These are phyloP conservation scores for Phaethon lepturus DNA, from an alignment of 2,113 vertebrate species.

Conservation along the genomic window DNA sequence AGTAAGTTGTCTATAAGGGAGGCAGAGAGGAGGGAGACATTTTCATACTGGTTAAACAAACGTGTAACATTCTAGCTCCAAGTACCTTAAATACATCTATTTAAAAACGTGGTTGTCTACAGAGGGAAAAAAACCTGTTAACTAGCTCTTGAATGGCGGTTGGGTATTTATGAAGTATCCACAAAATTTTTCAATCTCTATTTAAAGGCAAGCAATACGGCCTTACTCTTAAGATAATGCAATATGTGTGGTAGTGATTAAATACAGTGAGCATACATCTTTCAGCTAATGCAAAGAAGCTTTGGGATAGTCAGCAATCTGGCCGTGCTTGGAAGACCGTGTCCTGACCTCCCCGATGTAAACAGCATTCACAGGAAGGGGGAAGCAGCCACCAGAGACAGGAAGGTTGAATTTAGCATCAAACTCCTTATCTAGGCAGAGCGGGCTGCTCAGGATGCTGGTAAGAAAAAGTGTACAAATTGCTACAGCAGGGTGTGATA, in stretches of 20 bases:
- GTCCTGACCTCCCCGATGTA: neutral
- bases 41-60: neutral
- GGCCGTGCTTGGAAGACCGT: fast-evolving
- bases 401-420: conserved; percentile 62
- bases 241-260: neutral
- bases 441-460: conserved; percentile 24
- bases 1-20: neutral
- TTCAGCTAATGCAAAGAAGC: neutral
- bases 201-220: neutral
- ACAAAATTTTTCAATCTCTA: neutral
- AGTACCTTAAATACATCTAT: neutral
- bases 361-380: conserved; percentile 41
- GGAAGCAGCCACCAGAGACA: conserved; percentile 24
- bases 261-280: neutral
- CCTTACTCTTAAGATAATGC: neutral
- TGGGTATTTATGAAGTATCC: neutral
- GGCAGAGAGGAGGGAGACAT: neutral
- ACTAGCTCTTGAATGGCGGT: neutral
- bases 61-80: neutral
- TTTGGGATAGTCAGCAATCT: neutral
- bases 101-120: neutral
- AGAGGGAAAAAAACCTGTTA: neutral
- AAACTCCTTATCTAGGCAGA: conserved; percentile 43
- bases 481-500: neutral
- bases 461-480: neutral